Evolutionary conservation across 2,888 invertebrate species (phyloP).

Genomic region (Cylindroiulus punctatus): DNA sequence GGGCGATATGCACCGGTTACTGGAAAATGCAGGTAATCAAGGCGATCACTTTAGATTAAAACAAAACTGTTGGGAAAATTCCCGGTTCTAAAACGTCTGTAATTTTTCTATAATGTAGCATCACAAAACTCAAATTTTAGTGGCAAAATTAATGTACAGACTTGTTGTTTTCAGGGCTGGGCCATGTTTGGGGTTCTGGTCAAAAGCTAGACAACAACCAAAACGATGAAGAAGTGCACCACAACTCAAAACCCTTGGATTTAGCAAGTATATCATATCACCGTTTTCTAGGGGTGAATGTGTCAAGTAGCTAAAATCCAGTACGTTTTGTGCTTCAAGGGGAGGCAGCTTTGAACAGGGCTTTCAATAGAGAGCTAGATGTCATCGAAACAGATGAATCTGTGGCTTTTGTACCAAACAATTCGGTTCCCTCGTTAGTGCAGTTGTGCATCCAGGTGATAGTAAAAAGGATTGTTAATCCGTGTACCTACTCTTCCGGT

Average conservation of each 20-base stretch:
- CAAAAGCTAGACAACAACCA: constrained; percentile 31
- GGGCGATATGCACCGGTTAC: neutral
- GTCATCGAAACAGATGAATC: neutral
- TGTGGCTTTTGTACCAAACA: neutral
- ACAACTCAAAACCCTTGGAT: neutral
- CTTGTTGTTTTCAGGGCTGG: neutral
- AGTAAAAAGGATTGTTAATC: constrained; percentile 8
- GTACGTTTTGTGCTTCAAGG: neutral
- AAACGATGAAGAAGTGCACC: neutral
- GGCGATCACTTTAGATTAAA: too few relatives aligned
- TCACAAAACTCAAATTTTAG: too few relatives aligned
- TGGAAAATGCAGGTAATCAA: neutral
- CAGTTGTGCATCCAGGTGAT: neutral
- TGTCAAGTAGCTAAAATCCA: neutral
- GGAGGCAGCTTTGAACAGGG: neutral
- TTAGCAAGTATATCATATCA: neutral
- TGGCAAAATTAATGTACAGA: neutral
- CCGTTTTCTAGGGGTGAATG: neutral
- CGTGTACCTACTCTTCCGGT: neutral
- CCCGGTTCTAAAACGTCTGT: too few relatives aligned
- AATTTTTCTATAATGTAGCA: too few relatives aligned
- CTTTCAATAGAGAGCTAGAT: neutral
- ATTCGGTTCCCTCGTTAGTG: neutral
- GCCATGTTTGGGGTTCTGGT: constrained; percentile 27
- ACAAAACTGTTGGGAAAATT: too few relatives aligned